Evolutionary conservation across 2,113 vertebrate genomes (phyloP).

Genomic region (Meriones unguiculatus): DNA sequence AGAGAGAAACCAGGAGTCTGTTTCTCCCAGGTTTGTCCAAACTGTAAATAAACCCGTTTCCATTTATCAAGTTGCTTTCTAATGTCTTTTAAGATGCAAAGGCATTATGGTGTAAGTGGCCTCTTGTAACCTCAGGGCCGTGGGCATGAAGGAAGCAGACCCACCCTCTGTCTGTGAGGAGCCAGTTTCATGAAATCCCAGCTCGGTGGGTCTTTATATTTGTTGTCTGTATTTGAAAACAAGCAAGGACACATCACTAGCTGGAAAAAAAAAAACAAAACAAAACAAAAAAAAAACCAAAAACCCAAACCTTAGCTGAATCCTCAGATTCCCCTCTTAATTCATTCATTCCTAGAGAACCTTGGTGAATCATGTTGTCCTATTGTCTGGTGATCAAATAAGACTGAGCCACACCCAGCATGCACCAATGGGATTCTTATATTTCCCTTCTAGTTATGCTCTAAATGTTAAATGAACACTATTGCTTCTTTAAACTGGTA

Average conservation of each 20-base stretch:
- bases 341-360: not conserved
- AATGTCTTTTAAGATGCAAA: not conserved
- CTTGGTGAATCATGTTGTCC: not conserved
- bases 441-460: not conserved
- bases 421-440: not conserved
- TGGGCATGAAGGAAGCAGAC: not conserved
- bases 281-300: no score
- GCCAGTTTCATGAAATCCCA: not conserved
- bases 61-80: not conserved
- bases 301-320: not conserved
- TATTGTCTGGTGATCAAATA: not conserved
- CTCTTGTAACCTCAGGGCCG: not conserved
- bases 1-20: not conserved
- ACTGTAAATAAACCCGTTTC: not conserved
- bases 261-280: not conserved
- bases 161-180: not conserved
- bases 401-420: not conserved
- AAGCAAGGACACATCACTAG: not conserved
- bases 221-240: not conserved
- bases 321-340: not conserved
- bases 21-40: not conserved
- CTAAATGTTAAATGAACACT: not conserved
- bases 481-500: not conserved
- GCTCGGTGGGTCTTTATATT: not conserved
- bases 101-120: not conserved